Conservation (phyloP, 2,113 vertebrate species). For the Arenaria interpres region DNA sequence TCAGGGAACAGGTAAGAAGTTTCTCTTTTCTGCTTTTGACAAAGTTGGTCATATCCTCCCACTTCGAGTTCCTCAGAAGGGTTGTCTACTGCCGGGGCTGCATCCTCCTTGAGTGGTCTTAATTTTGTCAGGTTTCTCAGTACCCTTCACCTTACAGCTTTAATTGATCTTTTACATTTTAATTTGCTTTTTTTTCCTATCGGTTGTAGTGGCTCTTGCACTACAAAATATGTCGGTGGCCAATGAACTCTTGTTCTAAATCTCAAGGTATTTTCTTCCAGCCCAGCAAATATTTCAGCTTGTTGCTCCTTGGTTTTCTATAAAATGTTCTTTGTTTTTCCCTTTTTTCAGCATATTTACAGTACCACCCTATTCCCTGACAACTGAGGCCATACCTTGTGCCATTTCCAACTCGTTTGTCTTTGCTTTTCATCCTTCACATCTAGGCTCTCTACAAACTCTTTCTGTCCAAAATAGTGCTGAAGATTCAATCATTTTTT, state of each 20-base stretch:
- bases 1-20: not conserved
- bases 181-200: not conserved
- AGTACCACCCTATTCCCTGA: not conserved
- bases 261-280: not conserved
- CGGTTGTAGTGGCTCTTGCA: not conserved
- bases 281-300: not conserved
- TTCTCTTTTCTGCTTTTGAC: not conserved
- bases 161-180: not conserved
- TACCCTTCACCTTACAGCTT: not conserved
- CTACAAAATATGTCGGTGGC: not conserved
- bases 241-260: not conserved
- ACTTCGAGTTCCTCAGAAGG: not conserved
- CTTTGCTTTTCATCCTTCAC: not conserved
- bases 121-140: not conserved
- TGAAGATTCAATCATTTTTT: not conserved
- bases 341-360: not conserved
- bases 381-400: not conserved
- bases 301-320: not conserved
- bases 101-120: not conserved
- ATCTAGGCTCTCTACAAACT: not conserved
- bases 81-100: not conserved
- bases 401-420: not conserved
- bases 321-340: not conserved
- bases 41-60: not conserved
- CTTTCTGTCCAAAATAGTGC: not conserved